phyloP scores from a whole-genome alignment of 2,888 invertebrate species.

The Brassicogethes aeneus region DNA sequence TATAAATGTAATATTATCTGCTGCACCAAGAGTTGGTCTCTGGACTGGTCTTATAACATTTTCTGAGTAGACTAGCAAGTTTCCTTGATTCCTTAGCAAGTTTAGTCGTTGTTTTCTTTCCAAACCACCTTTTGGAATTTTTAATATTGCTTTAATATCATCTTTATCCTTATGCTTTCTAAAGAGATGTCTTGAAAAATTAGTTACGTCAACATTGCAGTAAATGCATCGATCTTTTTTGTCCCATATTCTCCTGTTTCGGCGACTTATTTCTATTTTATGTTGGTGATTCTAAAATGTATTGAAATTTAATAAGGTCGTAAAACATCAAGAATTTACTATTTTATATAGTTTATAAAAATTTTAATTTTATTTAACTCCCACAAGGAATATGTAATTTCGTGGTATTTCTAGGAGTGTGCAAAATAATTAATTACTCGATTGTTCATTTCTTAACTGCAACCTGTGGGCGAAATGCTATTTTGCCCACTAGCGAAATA shows the following conservation, averaged over 20 bases:
- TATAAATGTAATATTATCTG: constrained; percentile 9
- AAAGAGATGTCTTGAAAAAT: constrained; percentile 18
- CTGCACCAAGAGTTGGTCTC: constrained; percentile 9
- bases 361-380: too few species aligned
- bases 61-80: constrained; percentile 13
- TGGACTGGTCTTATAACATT: constrained; percentile 17
- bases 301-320: too few species aligned
- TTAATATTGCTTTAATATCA: constrained; percentile 13
- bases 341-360: too few species aligned
- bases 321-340: too few species aligned
- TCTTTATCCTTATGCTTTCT: constrained; percentile 15
- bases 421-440: too few species aligned
- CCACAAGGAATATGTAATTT: too few species aligned
- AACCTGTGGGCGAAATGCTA: too few species aligned
- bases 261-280: constrained; percentile 11
- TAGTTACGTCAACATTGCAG: constrained; percentile 16
- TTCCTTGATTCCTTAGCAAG: constrained; percentile 16
- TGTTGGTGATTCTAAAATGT: too few species aligned
- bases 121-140: constrained; percentile 11
- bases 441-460: too few species aligned
- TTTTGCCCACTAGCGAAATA: too few species aligned
- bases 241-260: constrained; percentile 16
- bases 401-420: too few species aligned
- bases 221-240: constrained; percentile 17
- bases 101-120: constrained; percentile 13